A percentile compares a stretch with the other conserved stretches of the same genome.
These are phyloP conservation scores for Erpobdella octoculata DNA, from an alignment of 2,888 invertebrate species.

Conservation along the genomic window DNA sequence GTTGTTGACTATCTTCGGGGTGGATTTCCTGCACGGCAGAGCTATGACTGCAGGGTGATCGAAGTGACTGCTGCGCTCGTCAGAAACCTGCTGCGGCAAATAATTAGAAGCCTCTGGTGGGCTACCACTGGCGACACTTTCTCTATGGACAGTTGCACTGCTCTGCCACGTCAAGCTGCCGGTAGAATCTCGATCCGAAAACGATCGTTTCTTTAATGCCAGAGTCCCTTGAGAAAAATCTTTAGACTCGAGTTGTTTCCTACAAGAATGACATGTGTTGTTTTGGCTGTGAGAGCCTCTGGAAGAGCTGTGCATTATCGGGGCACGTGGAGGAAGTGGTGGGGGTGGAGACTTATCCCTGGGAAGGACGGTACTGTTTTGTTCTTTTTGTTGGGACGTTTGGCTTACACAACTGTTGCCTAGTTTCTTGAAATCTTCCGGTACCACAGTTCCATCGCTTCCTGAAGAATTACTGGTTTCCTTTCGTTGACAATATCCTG, in stretches of 20 bases:
- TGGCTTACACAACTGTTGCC: background rate
- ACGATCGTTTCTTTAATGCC: background rate
- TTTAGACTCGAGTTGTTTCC: too few relatives aligned
- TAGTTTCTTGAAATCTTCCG: background rate
- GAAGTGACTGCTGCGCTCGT: background rate
- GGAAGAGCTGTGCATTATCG: background rate
- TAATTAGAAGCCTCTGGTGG: background rate
- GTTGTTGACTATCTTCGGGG: background rate
- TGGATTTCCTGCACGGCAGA: background rate
- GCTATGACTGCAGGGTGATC: background rate
- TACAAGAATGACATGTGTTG: too few relatives aligned
- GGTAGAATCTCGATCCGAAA: background rate
- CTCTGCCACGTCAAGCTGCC: background rate
- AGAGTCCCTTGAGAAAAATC: background rate
- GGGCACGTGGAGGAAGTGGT: background rate
- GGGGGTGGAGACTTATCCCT: background rate
- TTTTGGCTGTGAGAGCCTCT: too few relatives aligned
- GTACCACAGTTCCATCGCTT: background rate
- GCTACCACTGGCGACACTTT: too few relatives aligned
- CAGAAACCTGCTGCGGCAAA: background rate
- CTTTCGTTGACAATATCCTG: too few relatives aligned
- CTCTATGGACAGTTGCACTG: too few relatives aligned
- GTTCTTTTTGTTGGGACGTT: too few relatives aligned
- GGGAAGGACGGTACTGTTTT: too few relatives aligned
- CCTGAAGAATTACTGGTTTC: background rate